phyloP scores from a whole-genome alignment of 1,140 invertebrate species.

The Trichonephila inaurata region DNA sequence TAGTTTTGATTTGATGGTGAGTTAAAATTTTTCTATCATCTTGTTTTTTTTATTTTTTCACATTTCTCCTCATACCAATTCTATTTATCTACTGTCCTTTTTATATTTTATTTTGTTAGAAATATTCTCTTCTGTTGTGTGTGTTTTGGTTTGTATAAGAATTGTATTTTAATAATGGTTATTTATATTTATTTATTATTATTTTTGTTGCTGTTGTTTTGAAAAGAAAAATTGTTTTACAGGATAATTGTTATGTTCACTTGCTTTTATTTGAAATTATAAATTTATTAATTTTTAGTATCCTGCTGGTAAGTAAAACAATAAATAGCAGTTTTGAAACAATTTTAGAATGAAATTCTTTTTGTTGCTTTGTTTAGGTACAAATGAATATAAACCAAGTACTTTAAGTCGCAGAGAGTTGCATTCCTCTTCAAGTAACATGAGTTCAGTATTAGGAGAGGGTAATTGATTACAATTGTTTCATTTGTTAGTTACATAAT shows the following conservation, averaged over 20 bases:
- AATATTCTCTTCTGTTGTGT: too few species aligned
- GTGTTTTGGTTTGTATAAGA: too few species aligned
- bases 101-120: too few species aligned
- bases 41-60: background rate
- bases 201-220: background rate
- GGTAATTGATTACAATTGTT: constrained; percentile 44
- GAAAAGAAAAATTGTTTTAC: background rate
- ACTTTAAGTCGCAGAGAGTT: constrained; percentile 22
- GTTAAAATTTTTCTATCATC: constrained; percentile 13
- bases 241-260: background rate
- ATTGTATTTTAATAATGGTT: too few species aligned
- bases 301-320: background rate
- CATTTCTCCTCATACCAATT: background rate
- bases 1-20: constrained; percentile 73
- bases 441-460: constrained; percentile 37
- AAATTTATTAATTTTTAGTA: background rate
- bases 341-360: background rate
- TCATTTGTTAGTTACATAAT: background rate
- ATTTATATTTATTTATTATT: too few species aligned
- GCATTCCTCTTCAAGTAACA: constrained; percentile 62
- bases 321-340: background rate
- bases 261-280: background rate
- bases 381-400: constrained; percentile 53
- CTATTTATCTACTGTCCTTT: background rate
- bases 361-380: constrained; percentile 19